These are phyloP conservation scores for Anas acuta DNA, from an alignment of 2,797 vertebrate species.

Conservation along the genomic window DNA sequence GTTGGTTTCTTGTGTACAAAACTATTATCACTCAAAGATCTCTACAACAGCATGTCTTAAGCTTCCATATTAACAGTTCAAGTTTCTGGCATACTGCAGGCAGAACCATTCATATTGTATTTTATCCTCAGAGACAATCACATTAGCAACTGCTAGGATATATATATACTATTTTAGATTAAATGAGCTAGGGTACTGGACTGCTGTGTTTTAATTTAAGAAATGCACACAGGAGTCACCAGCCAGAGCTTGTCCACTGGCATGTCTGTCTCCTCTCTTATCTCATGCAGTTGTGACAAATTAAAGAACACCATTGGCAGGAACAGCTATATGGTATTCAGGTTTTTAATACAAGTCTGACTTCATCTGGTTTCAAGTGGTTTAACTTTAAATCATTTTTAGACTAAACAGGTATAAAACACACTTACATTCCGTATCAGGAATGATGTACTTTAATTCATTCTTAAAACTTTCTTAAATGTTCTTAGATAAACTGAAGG, in stretches of 20 bases:
- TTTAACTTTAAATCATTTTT: neutral
- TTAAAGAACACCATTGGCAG: neutral
- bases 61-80: neutral
- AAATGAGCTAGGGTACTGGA: conserved; percentile 1
- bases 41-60: neutral
- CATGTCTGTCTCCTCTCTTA: neutral
- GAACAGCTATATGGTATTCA: neutral
- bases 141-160: conserved; percentile 15
- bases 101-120: neutral
- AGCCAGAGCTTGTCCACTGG: neutral
- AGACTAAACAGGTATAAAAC: neutral
- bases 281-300: neutral
- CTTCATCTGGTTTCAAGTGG: neutral
- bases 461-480: neutral
- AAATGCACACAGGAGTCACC: neutral
- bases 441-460: neutral
- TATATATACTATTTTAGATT: neutral
- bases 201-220: neutral
- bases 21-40: neutral
- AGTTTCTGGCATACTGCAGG: neutral
- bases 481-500: neutral
- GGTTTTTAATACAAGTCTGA: neutral
- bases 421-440: neutral
- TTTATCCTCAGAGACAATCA: neutral
- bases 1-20: neutral